These are phyloP conservation scores for Austrolebias charrua DNA, from an alignment of 2,797 vertebrate species.

Conservation along the genomic window DNA sequence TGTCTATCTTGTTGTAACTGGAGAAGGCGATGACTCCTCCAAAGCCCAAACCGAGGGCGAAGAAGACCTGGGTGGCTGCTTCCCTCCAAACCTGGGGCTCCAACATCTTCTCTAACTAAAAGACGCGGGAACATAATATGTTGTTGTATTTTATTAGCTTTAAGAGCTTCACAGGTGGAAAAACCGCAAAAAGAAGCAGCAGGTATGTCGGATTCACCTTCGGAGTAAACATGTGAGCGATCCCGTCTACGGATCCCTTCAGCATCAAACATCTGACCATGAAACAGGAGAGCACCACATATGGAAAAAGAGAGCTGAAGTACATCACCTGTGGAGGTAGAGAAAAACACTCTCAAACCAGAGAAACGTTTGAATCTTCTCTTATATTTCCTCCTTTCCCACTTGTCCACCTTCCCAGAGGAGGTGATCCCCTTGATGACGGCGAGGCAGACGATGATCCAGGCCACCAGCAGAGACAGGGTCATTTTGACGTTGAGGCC, in stretches of 20 bases:
- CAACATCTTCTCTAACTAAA: constrained; percentile 96
- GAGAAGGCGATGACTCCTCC: constrained; percentile 97
- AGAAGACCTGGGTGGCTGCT: constrained; percentile 95
- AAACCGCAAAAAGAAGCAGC: background rate
- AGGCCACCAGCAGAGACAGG: constrained; percentile 87
- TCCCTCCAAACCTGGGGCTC: constrained; percentile 95
- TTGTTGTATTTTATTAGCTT: background rate
- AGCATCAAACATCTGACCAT: constrained; percentile 89
- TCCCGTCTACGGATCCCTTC: constrained; percentile 90
- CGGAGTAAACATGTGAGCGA: constrained; percentile 95
- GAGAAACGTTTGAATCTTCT: background rate
- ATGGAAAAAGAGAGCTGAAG: constrained; percentile 97
- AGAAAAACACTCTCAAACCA: constrained; percentile 4
- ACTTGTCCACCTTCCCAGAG: constrained; percentile 86
- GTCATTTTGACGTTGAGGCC: constrained; percentile 94
- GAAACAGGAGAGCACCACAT: constrained; percentile 93
- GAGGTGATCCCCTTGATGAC: constrained; percentile 95
- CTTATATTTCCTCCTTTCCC: background rate
- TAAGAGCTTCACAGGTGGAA: background rate
- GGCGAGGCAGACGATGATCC: constrained; percentile 90
- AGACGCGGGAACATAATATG: background rate
- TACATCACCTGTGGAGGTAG: constrained; percentile 89
- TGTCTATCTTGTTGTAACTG: constrained; percentile 97
- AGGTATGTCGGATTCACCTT: constrained; percentile 79
- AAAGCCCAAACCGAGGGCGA: constrained; percentile 92